These are phyloP conservation scores for Caenorhabditis japonica DNA, from an alignment of 2,888 invertebrate genomes.

Conservation along the genomic window DNA sequence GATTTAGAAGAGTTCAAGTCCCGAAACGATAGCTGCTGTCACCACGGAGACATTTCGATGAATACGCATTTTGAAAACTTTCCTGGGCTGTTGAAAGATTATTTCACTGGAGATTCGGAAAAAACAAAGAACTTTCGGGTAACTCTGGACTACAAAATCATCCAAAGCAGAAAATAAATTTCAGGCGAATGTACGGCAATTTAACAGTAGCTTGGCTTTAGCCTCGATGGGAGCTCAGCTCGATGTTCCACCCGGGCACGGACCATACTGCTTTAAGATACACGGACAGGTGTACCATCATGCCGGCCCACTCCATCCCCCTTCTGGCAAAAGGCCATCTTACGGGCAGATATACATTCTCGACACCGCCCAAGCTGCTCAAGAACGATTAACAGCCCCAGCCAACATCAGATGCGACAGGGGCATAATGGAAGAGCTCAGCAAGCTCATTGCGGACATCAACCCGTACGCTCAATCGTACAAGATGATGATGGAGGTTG, in stretches of 20 bases:
- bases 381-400: constrained; percentile 6
- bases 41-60: too few relatives aligned
- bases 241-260: constrained; percentile 31
- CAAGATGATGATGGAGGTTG: constrained; percentile 31
- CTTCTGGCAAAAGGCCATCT: background rate
- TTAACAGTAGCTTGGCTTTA: constrained; percentile 40
- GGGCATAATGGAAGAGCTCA: constrained; percentile 33
- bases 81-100: too few relatives aligned
- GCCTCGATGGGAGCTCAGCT: constrained; percentile 44
- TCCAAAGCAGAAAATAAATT: too few relatives aligned
- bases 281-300: constrained; percentile 44
- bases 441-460: constrained; percentile 7
- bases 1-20: too few relatives aligned
- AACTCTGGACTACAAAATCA: too few relatives aligned
- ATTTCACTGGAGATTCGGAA: too few relatives aligned
- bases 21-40: too few relatives aligned
- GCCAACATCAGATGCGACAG: constrained; percentile 38
- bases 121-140: too few relatives aligned
- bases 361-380: constrained; percentile 40
- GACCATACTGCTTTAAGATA: constrained; percentile 41
- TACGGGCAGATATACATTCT: constrained; percentile 19
- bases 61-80: too few relatives aligned
- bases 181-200: constrained; percentile 18
- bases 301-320: constrained; percentile 25
- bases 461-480: constrained; percentile 28